These are phyloP conservation scores for Bombus confusus DNA, from an alignment of 1,140 invertebrate species.

Conservation along the genomic window DNA sequence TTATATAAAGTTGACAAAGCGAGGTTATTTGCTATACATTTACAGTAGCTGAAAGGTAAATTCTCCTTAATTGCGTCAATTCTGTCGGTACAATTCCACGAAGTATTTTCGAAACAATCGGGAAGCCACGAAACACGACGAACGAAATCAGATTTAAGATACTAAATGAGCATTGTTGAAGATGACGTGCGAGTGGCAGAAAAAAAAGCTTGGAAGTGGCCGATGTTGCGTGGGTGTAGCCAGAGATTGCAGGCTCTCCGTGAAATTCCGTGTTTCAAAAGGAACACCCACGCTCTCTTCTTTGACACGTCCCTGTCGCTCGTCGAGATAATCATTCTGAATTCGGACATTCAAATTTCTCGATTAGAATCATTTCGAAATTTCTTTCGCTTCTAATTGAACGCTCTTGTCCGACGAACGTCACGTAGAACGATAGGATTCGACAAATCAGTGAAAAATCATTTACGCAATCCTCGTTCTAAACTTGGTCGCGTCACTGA, in stretches of 20 bases:
- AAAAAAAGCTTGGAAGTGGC: not conserved
- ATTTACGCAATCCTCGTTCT: conserved; percentile 25
- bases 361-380: not conserved
- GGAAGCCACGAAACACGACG: not conserved
- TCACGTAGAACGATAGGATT: not conserved
- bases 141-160: not conserved
- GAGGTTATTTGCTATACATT: not conserved
- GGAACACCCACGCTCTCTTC: conserved; percentile 17
- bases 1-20: too few relatives aligned
- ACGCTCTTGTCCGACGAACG: not conserved
- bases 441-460: conserved; percentile 6
- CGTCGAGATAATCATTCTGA: not conserved
- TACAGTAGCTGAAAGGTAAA: not conserved
- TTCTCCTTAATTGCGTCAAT: not conserved
- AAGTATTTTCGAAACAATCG: not conserved
- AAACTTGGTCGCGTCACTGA: conserved; percentile 20
- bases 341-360: not conserved
- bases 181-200: not conserved
- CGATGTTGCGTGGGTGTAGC: conserved; percentile 13
- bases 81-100: not conserved
- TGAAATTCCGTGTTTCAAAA: conserved; percentile 28
- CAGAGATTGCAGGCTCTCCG: conserved; percentile 19
- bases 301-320: not conserved
- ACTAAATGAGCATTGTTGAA: not conserved
- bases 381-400: not conserved